Percentiles rank a stretch among this genome's conserved stretches.
phyloP scores from a whole-genome alignment of 2,113 vertebrate genomes.

The Eubucco bourcierii region DNA sequence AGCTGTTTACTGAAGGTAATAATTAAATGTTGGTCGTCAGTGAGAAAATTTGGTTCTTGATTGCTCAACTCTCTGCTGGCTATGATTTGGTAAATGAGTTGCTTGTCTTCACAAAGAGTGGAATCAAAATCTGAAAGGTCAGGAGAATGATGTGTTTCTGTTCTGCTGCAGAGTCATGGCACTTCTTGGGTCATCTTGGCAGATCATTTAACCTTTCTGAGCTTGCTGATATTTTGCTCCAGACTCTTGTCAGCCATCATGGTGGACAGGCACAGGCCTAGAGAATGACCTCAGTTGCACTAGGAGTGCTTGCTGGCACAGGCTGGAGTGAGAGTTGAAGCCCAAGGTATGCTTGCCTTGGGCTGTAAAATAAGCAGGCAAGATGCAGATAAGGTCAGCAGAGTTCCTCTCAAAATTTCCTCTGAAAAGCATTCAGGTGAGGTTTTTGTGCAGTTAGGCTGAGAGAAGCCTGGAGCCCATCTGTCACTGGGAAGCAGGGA shows the following conservation, averaged over 20 bases:
- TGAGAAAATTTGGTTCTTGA: not conserved
- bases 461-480: not conserved
- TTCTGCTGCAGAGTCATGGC: not conserved
- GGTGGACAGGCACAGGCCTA: not conserved
- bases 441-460: not conserved
- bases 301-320: not conserved
- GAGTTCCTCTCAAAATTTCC: not conserved
- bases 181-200: not conserved
- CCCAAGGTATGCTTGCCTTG: not conserved
- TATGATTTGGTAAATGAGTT: not conserved
- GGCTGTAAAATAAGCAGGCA: not conserved
- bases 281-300: not conserved
- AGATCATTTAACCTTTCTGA: not conserved
- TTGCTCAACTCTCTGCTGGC: not conserved
- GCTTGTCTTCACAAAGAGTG: not conserved
- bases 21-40: not conserved
- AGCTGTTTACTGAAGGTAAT: not conserved
- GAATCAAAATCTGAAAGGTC: not conserved
- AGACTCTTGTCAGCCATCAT: not conserved
- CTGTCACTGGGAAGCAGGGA: not conserved
- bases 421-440: not conserved
- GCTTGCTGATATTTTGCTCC: not conserved
- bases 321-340: not conserved
- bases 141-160: not conserved
- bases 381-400: not conserved